Percentiles rank a stretch among this genome's conserved stretches.
Conservation (phyloP, 2,888 invertebrate species). For the Andrena bucephala region DNA sequence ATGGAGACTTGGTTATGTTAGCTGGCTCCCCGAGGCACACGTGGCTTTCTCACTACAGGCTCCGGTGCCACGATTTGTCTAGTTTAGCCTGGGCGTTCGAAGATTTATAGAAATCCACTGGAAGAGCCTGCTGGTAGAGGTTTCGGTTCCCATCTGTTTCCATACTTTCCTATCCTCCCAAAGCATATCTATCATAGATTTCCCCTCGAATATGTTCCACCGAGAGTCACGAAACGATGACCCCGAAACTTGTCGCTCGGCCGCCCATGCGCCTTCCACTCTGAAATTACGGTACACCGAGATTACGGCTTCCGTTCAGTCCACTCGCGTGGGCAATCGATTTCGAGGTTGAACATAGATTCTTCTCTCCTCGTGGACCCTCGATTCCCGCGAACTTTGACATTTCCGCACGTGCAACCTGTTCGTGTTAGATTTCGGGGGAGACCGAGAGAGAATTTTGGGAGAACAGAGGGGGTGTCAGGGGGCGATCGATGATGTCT, state of each 20-base stretch:
- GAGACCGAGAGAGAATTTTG: not conserved
- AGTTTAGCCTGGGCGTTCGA: too few species aligned
- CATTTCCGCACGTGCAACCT: slow-evolving; percentile 6
- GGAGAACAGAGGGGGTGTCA: slow-evolving; percentile 1
- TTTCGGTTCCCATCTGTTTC: too few species aligned
- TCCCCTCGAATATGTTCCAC: too few species aligned
- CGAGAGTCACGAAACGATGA: not conserved
- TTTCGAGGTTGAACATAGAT: not conserved
- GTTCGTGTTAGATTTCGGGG: not conserved
- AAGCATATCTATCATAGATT: too few species aligned
- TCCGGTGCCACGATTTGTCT: too few species aligned
- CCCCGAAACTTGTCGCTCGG: not conserved
- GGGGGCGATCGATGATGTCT: not conserved
- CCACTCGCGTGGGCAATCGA: slow-evolving; percentile 1
- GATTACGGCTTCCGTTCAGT: not conserved
- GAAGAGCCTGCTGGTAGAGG: too few species aligned
- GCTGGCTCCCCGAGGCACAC: not conserved
- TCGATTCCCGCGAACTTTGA: slow-evolving; percentile 20
- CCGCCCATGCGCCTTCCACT: not conserved
- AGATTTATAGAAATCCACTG: too few species aligned
- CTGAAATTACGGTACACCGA: slow-evolving; percentile 3
- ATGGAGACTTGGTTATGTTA: not conserved
- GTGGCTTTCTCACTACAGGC: too few species aligned
- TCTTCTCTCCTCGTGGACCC: too few species aligned
- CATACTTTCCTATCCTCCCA: too few species aligned